Evolutionary conservation across 2,888 invertebrate species (phyloP), one percentile per base, ranked within the genome.

Genomic region (Tromatobia lineatoria): DNA sequence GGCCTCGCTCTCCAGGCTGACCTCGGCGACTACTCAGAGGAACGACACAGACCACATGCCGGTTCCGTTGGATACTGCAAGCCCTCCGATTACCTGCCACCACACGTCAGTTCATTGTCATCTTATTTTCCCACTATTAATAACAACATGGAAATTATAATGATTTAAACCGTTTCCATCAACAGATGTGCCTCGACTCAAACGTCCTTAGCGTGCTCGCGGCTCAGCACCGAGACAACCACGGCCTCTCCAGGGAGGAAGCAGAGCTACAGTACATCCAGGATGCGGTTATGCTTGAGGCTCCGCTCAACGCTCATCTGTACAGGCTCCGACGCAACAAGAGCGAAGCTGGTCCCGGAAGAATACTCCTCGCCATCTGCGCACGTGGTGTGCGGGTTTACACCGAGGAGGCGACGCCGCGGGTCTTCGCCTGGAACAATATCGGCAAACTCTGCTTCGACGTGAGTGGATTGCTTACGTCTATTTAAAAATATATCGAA

Each of bases 381-480:
- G 98, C 99, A 66, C 97, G 97, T 91, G 99, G 99, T 75, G 96
- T 99, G 82, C 97, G 98, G 94, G 97, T 99, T 87, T 96, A 98
- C 88, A 96, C 96, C 38, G 96, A 96, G 92, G 96, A 96, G 94
- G 95, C 95, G 88, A 91, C 89, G 18, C 91, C 92, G 11, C 88
- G 92, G 70, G 88, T 97, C 87, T 99, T 99, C 92, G 96, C 98
- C 80, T 99, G 99, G 99, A 97, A 98, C 90, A 97, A 98, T 89
- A 99, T 99, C 86, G 98, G 98, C 86, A 99, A 99, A 94, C 95
- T 99, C 20, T 98, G 98, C 93, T 99, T 99, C 94, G 99, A 99
- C 94, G 96, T 96, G 92, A 94, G 94, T 93, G 69, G 50, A 34
- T 11, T 23, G 25, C 25, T 73, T n/a, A n/a, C 11, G 29, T 7